Evolutionary conservation across 1,140 invertebrate species (phyloP).

Genomic region (Ditylenchus dipsaci): DNA sequence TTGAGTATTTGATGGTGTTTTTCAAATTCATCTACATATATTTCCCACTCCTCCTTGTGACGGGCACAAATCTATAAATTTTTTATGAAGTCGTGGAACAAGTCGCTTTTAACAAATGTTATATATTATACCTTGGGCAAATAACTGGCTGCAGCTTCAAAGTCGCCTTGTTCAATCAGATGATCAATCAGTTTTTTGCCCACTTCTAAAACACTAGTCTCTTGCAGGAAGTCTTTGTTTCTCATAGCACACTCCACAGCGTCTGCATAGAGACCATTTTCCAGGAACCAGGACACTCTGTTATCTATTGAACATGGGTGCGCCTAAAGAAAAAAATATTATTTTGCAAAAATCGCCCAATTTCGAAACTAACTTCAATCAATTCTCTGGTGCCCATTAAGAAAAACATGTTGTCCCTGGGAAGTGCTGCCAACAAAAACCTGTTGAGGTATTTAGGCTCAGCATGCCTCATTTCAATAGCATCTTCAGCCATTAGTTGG

Average conservation of each 20-base stretch:
- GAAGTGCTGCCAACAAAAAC: conserved; percentile 25
- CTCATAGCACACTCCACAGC: conserved; percentile 42
- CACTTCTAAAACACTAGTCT: conserved; percentile 37
- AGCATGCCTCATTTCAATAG: conserved; percentile 37
- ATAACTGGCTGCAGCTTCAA: conserved; percentile 29
- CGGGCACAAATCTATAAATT: conserved; percentile 37
- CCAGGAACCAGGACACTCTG: conserved; percentile 46
- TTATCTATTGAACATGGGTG: conserved; percentile 49
- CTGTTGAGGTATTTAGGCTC: conserved; percentile 25
- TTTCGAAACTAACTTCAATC: conserved; percentile 32
- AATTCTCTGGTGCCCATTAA: conserved; percentile 36
- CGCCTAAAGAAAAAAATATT: conserved; percentile 32
- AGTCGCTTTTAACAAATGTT: background rate
- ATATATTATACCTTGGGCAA: conserved; percentile 39
- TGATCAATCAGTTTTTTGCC: conserved; percentile 32
- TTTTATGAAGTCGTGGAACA: background rate
- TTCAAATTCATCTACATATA: conserved; percentile 84
- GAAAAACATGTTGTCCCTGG: conserved; percentile 37
- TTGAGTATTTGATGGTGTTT: conserved; percentile 75
- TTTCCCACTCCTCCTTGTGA: conserved; percentile 82
- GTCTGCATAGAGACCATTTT: conserved; percentile 48
- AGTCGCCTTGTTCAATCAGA: conserved; percentile 31
- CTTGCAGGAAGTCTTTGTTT: conserved; percentile 27
- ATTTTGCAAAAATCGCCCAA: background rate
- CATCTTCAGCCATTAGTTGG: conserved; percentile 32